Base-by-base conservation (phyloP, 1,140 invertebrate genomes). In the Oreohelix idahoensis region DNA sequence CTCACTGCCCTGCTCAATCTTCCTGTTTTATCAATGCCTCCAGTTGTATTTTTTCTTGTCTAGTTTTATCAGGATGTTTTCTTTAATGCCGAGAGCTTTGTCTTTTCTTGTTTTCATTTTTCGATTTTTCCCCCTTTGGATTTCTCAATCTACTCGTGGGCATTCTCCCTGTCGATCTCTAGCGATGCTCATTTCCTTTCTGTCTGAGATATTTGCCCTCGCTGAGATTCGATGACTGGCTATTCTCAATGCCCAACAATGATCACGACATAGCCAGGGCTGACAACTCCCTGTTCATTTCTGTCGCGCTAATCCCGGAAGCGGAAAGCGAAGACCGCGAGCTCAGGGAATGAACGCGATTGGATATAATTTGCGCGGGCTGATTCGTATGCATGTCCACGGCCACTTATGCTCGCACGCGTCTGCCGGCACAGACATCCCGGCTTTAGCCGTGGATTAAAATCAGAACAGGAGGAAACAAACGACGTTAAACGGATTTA, bases 311-410 rank as follows among this genome's bases (percentile, higher is more conserved):
- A 79, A 79, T 79, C 77, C 77, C 36, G 77, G 53, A 63, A 77
- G 32, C 75, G 75, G 75, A 77, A 79, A 69, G 20, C 63, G 77
- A 53, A 69, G 58, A 79, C 77, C 77, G 35, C 51, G n/a, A 35
- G 29, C 32, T n/a, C 17, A 35, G 51, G 35, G 15, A 79, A n/a
- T 32, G 77, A 63, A 79, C 20, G 77, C 77, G 77, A 79, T 79
- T 79, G 77, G 77, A 58, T 79, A 66, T 79, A 79, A 79, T 79
- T 79, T 79, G 77, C 77, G 77, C 53, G 77, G 45, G 77, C 63
- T 79, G 77, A 79, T 79, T 79, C 77, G 77, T 79, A 79, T 79
- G 77, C 77, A 79, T 79, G 77, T 79, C 53, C 77, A 79, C 77
- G 58, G 35, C 13, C 49, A 26, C 77, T 79, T n/a, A 53, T 36